Conservation (phyloP, 2,113 vertebrate species). For the Perca schrenkii region DNA sequence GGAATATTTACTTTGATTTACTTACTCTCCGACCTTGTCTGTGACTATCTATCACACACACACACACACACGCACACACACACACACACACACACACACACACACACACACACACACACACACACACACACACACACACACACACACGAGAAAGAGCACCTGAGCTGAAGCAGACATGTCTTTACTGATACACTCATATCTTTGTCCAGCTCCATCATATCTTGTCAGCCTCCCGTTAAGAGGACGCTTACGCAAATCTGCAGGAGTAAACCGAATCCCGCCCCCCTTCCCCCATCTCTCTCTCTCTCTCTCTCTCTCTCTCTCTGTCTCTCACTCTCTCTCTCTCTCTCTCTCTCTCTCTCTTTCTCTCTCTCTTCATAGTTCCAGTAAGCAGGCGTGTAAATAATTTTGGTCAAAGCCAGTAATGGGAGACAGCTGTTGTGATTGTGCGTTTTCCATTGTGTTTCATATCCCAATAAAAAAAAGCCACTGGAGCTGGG, state of each 20-base stretch:
- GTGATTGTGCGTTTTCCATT: slow-evolving; percentile 83
- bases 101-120: neutral
- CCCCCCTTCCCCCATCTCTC: slow-evolving; percentile 19
- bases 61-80: neutral
- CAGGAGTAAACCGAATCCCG: slow-evolving; percentile 43
- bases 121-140: neutral
- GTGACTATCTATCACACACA: too few species aligned
- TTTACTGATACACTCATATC: slow-evolving; percentile 14
- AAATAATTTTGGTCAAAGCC: slow-evolving; percentile 78
- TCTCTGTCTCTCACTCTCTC: slow-evolving; percentile 5
- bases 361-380: slow-evolving; percentile 30
- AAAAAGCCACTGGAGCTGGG: slow-evolving; percentile 33
- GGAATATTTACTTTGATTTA: slow-evolving; percentile 13
- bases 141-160: neutral
- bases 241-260: slow-evolving; percentile 52
- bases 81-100: slow-evolving; percentile 3
- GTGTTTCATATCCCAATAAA: slow-evolving; percentile 69
- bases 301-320: neutral
- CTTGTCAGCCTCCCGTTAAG: slow-evolving; percentile 37
- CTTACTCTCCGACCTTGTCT: neutral
- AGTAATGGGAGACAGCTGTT: slow-evolving; percentile 84
- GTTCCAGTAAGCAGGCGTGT: slow-evolving; percentile 81
- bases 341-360: neutral
- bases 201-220: slow-evolving; percentile 25
- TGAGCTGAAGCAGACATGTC: neutral